These are phyloP conservation scores for Desmodus rotundus DNA, from an alignment of 2,113 vertebrate species.

Conservation along the genomic window DNA sequence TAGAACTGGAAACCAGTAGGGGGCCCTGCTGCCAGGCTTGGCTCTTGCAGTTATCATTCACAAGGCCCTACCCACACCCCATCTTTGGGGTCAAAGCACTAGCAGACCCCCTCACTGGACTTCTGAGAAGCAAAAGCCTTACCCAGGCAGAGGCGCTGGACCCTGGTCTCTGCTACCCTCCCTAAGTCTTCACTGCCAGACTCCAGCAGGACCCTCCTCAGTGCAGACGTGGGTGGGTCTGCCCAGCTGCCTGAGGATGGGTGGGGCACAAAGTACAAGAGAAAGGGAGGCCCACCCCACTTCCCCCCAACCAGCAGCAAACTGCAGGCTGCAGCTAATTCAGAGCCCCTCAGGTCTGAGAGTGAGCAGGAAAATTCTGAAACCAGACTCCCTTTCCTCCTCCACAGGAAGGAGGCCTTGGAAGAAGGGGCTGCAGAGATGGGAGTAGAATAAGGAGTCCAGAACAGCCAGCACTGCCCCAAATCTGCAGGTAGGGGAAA, in stretches of 20 bases:
- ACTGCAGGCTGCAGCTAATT: neutral
- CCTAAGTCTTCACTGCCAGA: neutral
- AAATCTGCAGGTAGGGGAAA: neutral
- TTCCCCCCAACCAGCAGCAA: neutral
- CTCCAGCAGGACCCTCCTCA: neutral
- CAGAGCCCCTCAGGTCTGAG: neutral
- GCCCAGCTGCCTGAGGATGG: neutral
- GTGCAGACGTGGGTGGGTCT: neutral
- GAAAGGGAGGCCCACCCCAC: neutral
- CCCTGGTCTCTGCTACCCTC: neutral
- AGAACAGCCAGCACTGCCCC: neutral
- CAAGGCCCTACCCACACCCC: neutral
- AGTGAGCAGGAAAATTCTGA: neutral
- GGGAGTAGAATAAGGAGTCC: no score
- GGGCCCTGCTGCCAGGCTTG: neutral
- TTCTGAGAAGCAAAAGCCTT: neutral
- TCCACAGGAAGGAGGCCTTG: neutral
- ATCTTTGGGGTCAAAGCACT: neutral
- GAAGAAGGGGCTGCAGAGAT: neutral
- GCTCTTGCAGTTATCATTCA: neutral
- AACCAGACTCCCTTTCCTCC: neutral
- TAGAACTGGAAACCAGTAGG: neutral
- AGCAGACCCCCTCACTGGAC: neutral
- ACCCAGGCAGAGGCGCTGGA: neutral
- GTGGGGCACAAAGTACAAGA: neutral